Evolutionary conservation across 2,888 invertebrate species (phyloP).

Genomic region (Troides aeacus): DNA sequence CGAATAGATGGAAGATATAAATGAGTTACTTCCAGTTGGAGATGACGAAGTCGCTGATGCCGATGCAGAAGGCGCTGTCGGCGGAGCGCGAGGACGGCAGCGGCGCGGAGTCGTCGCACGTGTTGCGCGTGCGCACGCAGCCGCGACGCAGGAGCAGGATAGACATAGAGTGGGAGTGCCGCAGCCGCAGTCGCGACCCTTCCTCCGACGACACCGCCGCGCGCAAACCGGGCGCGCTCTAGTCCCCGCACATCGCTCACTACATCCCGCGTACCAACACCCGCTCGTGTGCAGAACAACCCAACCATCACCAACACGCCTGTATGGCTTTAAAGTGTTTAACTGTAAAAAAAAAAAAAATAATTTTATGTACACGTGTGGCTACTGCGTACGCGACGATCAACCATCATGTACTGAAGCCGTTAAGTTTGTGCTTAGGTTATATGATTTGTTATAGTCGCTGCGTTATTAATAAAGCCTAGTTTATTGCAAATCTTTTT

Average conservation of each 20-base stretch:
- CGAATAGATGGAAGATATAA: neutral
- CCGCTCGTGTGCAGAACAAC: no score
- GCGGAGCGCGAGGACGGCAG: slow-evolving; percentile 35
- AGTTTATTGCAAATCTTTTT: neutral
- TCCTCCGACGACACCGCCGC: slow-evolving; percentile 39
- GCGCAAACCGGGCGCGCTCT: no score
- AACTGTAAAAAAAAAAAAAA: no score
- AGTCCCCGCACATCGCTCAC: no score
- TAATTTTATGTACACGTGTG: no score
- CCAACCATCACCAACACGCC: no score
- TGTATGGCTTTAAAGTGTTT: no score
- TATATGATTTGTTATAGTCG: neutral
- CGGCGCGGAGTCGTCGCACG: slow-evolving; percentile 37
- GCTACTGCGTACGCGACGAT: no score
- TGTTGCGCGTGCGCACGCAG: slow-evolving; percentile 48
- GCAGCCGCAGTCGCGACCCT: slow-evolving; percentile 16
- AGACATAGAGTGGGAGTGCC: slow-evolving; percentile 34
- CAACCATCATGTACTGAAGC: slow-evolving; percentile 19
- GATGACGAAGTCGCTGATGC: neutral
- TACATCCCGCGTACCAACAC: no score
- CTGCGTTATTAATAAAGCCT: slow-evolving; percentile 1
- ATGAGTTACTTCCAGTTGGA: slow-evolving; percentile 11
- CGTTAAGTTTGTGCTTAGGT: slow-evolving; percentile 35
- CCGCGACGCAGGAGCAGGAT: slow-evolving; percentile 41
- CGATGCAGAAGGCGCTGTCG: neutral